A percentile compares a stretch with the other conserved stretches of the same genome.
phyloP scores from a whole-genome alignment of 2,113 vertebrate species.

The Xerus inauris region DNA sequence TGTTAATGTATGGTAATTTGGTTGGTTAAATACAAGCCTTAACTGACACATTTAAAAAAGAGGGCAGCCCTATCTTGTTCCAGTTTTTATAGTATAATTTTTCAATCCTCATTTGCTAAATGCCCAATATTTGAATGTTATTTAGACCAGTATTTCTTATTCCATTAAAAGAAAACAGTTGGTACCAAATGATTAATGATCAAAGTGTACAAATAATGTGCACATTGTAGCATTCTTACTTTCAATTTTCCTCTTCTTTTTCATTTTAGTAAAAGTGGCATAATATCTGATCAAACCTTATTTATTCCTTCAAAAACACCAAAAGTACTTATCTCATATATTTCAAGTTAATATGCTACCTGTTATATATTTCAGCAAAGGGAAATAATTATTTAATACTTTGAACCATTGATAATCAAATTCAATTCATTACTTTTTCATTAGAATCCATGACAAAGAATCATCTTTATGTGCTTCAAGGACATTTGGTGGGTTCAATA shows the following conservation, averaged over 20 bases:
- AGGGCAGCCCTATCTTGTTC: no score
- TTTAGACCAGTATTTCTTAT: neutral
- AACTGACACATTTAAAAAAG: neutral
- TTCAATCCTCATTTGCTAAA: neutral
- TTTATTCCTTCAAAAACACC: neutral
- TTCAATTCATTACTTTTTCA: neutral
- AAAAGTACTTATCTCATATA: neutral
- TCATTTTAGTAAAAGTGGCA: neutral
- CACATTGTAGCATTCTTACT: neutral
- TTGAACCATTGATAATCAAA: neutral
- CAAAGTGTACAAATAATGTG: neutral
- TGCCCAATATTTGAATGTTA: neutral
- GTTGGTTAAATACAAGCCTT: neutral
- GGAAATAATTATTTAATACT: neutral
- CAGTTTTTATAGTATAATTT: neutral
- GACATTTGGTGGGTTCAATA: neutral
- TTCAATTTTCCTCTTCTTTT: neutral
- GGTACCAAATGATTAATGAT: neutral
- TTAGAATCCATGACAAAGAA: neutral
- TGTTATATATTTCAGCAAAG: neutral
- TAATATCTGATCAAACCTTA: neutral
- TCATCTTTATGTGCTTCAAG: neutral
- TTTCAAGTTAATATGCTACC: neutral
- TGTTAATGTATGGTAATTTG: neutral
- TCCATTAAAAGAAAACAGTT: neutral